These are phyloP conservation scores for Porphyrio hochstetteri DNA, from an alignment of 2,113 vertebrate species.

Conservation along the genomic window DNA sequence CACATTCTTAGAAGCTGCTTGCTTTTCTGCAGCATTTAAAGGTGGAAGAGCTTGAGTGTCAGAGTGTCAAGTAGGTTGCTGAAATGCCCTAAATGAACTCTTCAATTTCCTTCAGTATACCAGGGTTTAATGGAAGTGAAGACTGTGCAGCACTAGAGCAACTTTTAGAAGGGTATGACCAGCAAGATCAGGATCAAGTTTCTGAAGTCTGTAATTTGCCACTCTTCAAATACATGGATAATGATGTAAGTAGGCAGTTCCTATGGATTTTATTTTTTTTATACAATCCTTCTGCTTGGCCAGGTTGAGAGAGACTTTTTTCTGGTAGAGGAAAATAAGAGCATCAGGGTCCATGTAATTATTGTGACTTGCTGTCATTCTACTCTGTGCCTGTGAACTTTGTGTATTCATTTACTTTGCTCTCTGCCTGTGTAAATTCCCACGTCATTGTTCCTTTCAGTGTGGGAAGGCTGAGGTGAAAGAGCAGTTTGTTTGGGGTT, in stretches of 20 bases:
- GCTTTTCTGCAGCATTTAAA: background rate
- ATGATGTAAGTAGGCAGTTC: constrained; percentile 86
- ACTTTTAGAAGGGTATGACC: constrained; percentile 92
- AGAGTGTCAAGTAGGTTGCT: background rate
- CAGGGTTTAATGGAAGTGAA: constrained; percentile 94
- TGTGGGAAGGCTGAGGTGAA: background rate
- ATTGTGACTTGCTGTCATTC: background rate
- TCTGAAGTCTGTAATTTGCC: constrained; percentile 92
- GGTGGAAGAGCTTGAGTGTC: background rate
- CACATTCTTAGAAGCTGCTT: background rate
- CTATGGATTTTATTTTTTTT: background rate
- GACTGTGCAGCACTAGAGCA: constrained; percentile 91
- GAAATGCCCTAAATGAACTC: background rate
- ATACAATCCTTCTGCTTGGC: background rate
- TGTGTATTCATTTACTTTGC: background rate
- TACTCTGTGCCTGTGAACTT: background rate
- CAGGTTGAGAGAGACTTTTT: background rate
- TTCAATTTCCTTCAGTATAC: constrained; percentile 80
- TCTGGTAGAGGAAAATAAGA: background rate
- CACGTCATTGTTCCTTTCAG: background rate
- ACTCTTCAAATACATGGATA: constrained; percentile 99
- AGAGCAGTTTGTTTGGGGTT: background rate
- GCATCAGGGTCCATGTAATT: background rate
- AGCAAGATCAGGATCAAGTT: constrained; percentile 94
- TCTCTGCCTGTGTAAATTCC: background rate